Evolutionary conservation across 2,888 invertebrate genomes (phyloP), one percentile per base, ranked within the genome.

Genomic region (Heliconius cydno): DNA sequence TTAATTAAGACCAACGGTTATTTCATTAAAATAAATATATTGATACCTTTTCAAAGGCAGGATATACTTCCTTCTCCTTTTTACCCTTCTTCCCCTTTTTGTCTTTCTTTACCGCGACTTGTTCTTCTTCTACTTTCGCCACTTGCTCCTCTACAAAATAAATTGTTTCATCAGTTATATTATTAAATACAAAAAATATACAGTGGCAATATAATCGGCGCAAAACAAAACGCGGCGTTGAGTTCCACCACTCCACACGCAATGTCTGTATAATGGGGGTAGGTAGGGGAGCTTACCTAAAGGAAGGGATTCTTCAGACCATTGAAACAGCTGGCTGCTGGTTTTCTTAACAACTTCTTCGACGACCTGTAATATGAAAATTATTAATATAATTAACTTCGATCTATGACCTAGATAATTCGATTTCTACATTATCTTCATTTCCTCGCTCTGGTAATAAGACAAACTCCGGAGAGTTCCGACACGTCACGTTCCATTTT

Each of bases 301-400:
- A 0, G 89, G 86, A 2, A 94, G 75, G 0, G 92, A 92, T 1
- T 92, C 93, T 60, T 91, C 91, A 0, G 94, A 93, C 93, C 93
- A 93, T 28, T 89, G 86, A 79, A 93, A 89, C n/a, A 85, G 73
- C 3, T 90, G 88, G 63, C 89, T 90, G 63, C 87, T 87, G 0
- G 87, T 81, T 65, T 86, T 88, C 63, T 84, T 84, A 0, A 78
- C 65, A 0, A 86, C 84, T 46, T 88, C 89, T 15, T 85, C 87
- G 4, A 85, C 86, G 73, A 84, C 76, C 77, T 78, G 25, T 19
- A 74, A 15, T 2, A 25, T 10, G 15, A 22, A 60, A 65, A 7
- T 5, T 63, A 25, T 13, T 63, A 0, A 12, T 63, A 63, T 25
- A 30, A 6, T 41, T 28, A 52, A 52, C 19, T 52, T 52, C 52